These are phyloP conservation scores for Mobula birostris DNA, from an alignment of 2,113 vertebrate species.

Conservation along the genomic window DNA sequence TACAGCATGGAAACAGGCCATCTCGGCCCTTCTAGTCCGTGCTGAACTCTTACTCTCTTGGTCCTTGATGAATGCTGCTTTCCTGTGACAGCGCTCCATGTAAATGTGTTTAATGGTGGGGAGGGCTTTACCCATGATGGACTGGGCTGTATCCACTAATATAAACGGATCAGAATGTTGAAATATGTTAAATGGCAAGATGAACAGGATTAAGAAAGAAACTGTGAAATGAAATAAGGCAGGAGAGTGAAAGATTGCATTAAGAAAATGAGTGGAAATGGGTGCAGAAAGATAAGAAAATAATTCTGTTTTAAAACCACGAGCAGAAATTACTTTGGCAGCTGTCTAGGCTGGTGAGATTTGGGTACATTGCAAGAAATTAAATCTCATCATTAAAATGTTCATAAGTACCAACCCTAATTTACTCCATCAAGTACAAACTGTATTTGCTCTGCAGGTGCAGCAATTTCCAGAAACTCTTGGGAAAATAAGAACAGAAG, in stretches of 20 bases:
- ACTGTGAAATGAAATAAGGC: background rate
- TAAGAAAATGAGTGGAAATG: background rate
- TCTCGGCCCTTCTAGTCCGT: no score
- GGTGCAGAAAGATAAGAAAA: background rate
- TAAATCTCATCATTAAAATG: background rate
- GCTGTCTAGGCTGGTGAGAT: background rate
- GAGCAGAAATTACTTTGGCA: no score
- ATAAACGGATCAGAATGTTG: background rate
- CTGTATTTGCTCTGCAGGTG: background rate
- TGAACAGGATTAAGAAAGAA: background rate
- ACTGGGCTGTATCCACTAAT: no score
- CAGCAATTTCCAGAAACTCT: background rate
- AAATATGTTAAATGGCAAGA: background rate
- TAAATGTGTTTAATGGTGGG: no score
- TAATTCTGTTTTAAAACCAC: background rate
- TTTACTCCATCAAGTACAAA: background rate
- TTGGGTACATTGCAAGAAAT: background rate
- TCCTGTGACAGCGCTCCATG: no score
- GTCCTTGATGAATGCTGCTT: no score
- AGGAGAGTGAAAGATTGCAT: background rate
- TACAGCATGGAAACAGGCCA: no score
- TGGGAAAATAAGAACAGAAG: no score
- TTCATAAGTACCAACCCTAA: background rate
- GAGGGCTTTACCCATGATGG: no score
- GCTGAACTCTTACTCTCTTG: no score